Conservation (phyloP, 2,888 invertebrate genomes). For the Sphecodes monilicornis region DNA sequence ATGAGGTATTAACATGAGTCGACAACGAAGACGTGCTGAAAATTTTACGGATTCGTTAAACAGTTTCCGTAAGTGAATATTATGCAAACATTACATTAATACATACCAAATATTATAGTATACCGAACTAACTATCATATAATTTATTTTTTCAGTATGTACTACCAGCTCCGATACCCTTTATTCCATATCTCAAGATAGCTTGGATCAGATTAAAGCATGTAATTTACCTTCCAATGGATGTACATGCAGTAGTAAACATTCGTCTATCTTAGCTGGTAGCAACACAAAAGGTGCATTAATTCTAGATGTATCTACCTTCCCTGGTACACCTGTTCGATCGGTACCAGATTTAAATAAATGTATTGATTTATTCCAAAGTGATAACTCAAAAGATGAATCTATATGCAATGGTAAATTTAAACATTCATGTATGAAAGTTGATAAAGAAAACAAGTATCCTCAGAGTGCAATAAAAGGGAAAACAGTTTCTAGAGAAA, state of each 20-base stretch:
- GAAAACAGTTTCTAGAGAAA: background rate
- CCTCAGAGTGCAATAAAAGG: constrained; percentile 19
- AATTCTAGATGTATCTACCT: background rate
- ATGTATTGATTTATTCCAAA: constrained; percentile 50
- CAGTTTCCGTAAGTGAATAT: constrained; percentile 61
- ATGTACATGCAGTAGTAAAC: background rate
- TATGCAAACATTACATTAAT: background rate
- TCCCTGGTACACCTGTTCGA: background rate
- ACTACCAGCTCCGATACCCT: background rate
- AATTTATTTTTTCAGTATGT: constrained; percentile 41
- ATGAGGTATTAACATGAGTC: constrained; percentile 49
- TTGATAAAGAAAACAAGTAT: constrained; percentile 44
- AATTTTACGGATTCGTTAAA: constrained; percentile 61
- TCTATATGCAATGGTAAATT: background rate
- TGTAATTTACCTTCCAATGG: background rate
- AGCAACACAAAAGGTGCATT: constrained; percentile 18
- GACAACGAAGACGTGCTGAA: constrained; percentile 48
- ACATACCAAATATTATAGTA: background rate
- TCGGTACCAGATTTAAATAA: constrained; percentile 55
- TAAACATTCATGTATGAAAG: background rate
- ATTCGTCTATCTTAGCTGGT: constrained; percentile 43
- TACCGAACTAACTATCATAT: background rate
- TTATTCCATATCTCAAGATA: constrained; percentile 38
- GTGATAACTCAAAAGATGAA: background rate
- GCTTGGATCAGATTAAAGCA: constrained; percentile 24